Conservation (phyloP, 2,888 invertebrate genomes). For the Stegophylla sp. region DNA sequence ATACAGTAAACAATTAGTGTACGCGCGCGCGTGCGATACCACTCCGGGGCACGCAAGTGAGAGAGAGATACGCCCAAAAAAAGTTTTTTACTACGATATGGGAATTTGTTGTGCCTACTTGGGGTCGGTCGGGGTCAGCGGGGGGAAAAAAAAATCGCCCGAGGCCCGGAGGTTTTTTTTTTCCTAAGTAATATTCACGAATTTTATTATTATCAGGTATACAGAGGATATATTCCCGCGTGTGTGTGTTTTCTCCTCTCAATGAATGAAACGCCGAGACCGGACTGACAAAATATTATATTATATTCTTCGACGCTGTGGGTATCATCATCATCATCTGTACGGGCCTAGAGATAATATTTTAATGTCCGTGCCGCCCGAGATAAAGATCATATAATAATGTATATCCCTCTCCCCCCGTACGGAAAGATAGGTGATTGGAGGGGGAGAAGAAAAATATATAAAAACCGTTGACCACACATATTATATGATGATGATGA, state of each 20-base stretch:
- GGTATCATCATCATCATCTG: conserved; percentile 44
- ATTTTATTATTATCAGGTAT: conserved; percentile 25
- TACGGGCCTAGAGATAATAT: conserved; percentile 53
- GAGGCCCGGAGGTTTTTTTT: conserved; percentile 21
- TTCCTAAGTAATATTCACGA: conserved; percentile 52
- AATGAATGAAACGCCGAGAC: neutral
- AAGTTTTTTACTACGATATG: conserved; percentile 50
- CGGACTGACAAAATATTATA: conserved; percentile 32
- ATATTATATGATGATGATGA: neutral
- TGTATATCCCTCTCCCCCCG: no score
- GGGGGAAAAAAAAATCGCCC: conserved; percentile 20
- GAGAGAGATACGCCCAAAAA: conserved; percentile 28
- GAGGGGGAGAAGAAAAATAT: no score
- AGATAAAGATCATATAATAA: conserved; percentile 56
- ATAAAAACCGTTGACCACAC: conserved; percentile 40
- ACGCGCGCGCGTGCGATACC: neutral
- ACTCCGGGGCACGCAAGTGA: conserved; percentile 28
- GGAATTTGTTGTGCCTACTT: conserved; percentile 18
- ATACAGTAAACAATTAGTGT: conserved; percentile 54
- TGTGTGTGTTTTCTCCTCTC: neutral
- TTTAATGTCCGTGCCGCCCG: conserved; percentile 57
- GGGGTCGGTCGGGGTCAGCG: conserved; percentile 50
- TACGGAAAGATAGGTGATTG: no score
- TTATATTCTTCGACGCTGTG: conserved; percentile 49
- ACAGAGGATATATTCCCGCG: neutral